Base-by-base conservation (phyloP, 2,113 vertebrate species). In the Oriolus oriolus region DNA sequence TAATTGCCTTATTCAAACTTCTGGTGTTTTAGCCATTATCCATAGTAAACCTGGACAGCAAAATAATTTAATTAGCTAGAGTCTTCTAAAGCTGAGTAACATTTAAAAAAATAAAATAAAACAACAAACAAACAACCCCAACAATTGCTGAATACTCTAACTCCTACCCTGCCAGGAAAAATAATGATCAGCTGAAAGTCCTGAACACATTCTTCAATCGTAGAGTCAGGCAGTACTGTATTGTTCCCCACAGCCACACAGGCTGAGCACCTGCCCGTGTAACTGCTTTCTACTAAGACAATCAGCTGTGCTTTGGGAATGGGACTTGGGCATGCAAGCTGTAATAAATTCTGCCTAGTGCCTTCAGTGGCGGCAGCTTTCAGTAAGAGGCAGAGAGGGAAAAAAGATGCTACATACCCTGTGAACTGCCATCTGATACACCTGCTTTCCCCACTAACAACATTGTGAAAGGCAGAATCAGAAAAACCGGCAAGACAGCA, bases 81-180 rank as follows among this genome's bases (percentile, higher is more conserved):
- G 57, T 86, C 52, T 86, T 92, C 60, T 92, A 59, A 94, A 88
- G 64, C 54, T 64, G n/a, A 86, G 75, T 39, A 94, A 92, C 30
- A 45, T 47, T 3, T 10, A 13, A 63, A 80, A 93, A 37, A 56
- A 26, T 3, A 27, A 70, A 70, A 70, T 5, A 33, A 33, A 65
- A 27, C 15, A 91, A 45, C 16, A 54, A 81, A n/a, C 22, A 64
- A 47, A 18, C 9, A 60, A 0, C 6, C 6, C 27, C 68, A 82
- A 65, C 42, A 90, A 92, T 10, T 49, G 44, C 27, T 87, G 76
- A 93, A 92, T 84, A 83, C 56, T 92, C 68, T 50, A 86, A 80
- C 77, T 86, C 71, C 31, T 54, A 84, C 47, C 8, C 49, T 92
- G 83, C 73, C 90, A 92, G 90, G 63, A 92, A 96, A 95, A 96